Evolutionary conservation across 2,113 vertebrate genomes (phyloP).

Genomic region (Heterocephalus glaber): DNA sequence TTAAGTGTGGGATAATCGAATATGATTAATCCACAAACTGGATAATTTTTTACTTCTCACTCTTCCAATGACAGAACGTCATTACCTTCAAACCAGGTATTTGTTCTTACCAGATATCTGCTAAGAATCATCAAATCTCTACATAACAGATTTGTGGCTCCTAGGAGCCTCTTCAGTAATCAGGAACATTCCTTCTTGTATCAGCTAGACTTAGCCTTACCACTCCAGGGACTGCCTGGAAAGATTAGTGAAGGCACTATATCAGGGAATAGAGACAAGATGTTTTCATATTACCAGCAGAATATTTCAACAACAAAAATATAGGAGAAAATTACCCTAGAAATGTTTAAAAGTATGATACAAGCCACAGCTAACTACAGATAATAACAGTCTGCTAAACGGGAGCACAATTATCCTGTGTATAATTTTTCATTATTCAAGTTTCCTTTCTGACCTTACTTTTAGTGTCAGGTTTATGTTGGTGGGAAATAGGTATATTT

Average conservation of each 20-base stretch:
- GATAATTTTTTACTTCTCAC: background rate
- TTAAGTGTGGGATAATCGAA: background rate
- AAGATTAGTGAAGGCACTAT: background rate
- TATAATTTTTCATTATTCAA: background rate
- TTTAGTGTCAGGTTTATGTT: background rate
- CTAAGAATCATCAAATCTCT: background rate
- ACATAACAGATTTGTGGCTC: background rate
- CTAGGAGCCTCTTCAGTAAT: background rate
- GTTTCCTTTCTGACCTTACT: background rate
- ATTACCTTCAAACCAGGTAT: background rate
- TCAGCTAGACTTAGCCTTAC: background rate
- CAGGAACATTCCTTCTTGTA: background rate
- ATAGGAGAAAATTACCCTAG: background rate
- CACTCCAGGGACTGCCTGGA: background rate
- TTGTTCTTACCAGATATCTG: conserved; percentile 12
- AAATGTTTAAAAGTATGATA: background rate
- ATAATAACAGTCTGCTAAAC: background rate
- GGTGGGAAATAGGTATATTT: background rate
- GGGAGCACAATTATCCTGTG: background rate
- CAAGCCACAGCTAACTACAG: background rate
- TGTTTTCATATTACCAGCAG: background rate
- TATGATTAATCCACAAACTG: background rate
- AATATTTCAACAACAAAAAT: background rate
- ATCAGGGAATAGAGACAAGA: background rate
- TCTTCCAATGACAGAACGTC: background rate